phyloP scores from a whole-genome alignment of 2,797 vertebrate species.

The Aselliscus stoliczkanus region DNA sequence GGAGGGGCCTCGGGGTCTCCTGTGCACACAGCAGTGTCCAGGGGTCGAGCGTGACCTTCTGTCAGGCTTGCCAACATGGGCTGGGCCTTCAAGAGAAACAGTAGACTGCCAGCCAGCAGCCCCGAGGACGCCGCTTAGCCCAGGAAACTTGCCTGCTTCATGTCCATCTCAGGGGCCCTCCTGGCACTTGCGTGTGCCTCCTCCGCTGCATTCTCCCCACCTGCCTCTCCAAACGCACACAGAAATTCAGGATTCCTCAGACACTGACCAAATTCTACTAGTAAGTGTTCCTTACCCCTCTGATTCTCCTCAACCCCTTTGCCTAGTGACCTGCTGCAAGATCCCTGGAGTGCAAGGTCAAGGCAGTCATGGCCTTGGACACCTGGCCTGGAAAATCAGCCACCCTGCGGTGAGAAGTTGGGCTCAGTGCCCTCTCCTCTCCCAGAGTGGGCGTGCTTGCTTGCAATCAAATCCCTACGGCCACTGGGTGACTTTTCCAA shows the following conservation, averaged over 20 bases:
- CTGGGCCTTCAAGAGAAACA: background rate
- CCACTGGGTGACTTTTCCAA: background rate
- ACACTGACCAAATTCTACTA: background rate
- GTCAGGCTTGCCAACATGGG: background rate
- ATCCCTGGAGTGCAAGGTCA: background rate
- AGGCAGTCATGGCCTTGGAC: background rate
- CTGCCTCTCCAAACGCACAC: background rate
- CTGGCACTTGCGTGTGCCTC: background rate
- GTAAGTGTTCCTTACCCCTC: background rate
- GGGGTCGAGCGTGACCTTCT: no score
- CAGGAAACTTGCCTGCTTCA: background rate
- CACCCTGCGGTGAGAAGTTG: no score
- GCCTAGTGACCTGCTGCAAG: background rate
- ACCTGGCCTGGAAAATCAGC: background rate
- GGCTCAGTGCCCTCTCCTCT: no score
- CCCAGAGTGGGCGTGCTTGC: fast-evolving
- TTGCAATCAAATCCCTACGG: no score
- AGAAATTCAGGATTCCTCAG: background rate
- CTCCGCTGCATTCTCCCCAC: background rate
- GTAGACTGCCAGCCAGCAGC: background rate
- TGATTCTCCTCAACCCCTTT: background rate
- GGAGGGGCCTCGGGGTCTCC: background rate
- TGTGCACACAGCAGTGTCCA: background rate
- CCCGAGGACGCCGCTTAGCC: background rate
- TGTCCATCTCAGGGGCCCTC: background rate